Evolutionary conservation across 2,888 invertebrate genomes (phyloP).

Genomic region (Gymnoscelis rufifasciata): DNA sequence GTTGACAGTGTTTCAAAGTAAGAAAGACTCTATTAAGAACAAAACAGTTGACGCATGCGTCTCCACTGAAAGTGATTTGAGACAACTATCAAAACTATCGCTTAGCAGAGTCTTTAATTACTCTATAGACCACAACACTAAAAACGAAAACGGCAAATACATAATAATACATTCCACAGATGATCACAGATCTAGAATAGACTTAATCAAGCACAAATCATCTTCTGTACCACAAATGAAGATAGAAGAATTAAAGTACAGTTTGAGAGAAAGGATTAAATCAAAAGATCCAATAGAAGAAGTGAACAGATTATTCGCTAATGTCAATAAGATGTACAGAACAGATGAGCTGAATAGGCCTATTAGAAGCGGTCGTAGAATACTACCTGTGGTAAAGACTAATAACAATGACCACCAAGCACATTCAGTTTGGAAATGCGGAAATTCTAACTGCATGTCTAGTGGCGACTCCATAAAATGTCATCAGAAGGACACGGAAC

Average conservation of each 20-base stretch:
- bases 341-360: constrained; percentile 45
- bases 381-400: constrained; percentile 61
- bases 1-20: constrained; percentile 58
- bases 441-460: constrained; percentile 48
- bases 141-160: constrained; percentile 39
- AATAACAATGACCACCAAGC: constrained; percentile 2
- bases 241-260: constrained; percentile 59
- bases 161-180: constrained; percentile 46
- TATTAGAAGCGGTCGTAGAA: constrained; percentile 57
- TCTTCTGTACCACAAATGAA: constrained; percentile 71
- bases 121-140: constrained; percentile 41
- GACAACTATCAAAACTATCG: constrained; percentile 26
- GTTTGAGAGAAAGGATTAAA: constrained; percentile 52
- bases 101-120: constrained; percentile 47
- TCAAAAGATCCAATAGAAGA: constrained; percentile 65
- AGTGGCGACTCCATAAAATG: constrained; percentile 49
- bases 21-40: constrained; percentile 33
- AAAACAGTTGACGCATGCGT: constrained; percentile 48
- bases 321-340: constrained; percentile 36
- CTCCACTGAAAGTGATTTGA: constrained; percentile 35
- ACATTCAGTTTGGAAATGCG: constrained; percentile 36
- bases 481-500: neutral
- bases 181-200: constrained; percentile 35
- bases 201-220: constrained; percentile 56
- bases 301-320: constrained; percentile 68